Base-by-base conservation (phyloP, 2,888 invertebrate genomes). In the Stratiomys singularior region DNA sequence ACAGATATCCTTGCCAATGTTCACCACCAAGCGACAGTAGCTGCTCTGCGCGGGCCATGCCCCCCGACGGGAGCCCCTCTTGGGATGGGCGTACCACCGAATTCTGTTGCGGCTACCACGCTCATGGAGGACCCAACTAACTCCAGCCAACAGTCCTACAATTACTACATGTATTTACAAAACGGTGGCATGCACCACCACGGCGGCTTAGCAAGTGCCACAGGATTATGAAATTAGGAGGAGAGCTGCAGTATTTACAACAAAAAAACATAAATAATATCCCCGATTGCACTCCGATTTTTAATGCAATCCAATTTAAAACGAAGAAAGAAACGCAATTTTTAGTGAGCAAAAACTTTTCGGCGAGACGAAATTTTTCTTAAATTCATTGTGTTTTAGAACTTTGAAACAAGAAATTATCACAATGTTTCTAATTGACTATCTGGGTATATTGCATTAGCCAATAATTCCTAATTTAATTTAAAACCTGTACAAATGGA, bases 1-100 rank as follows among this genome's bases (percentile, higher is more conserved):
- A 88, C 88, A 72, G 90, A 90, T 81, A 90, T 90, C 81, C 82
- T 90, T 81, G 89, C 90, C 1, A 86, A 86, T 21, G 86, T 87
- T 25, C 87, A 87, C 77, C 87, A 87, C 80, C 82, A 82, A 13
- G 85, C 87, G 79, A 85, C 86, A 1, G 80, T 82, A 9, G 81
- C 81, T 52, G 87, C 87, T 1, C 77, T 87, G 74, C 84, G 78
- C 4, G 79, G 77, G 1, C 83, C 79, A 15, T 81, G 81, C 15
- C 79, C 82, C 7, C 71, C 83, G 3, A 79, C 81, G 44, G 79
- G 81, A 66, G 79, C 81, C 47, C 81, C 81, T 1, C 81, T 82
- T 13, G 81, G 81, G 13, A 81, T 82, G 66, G 80, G 81, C 2
- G 83, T 85, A n/a, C 81, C 81, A 21, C 82, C 82, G 15, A 81